Percentiles rank a stretch among this genome's conserved stretches.
These are phyloP conservation scores for Lophius piscatorius DNA, from an alignment of 2,113 vertebrate genomes.

Conservation along the genomic window DNA sequence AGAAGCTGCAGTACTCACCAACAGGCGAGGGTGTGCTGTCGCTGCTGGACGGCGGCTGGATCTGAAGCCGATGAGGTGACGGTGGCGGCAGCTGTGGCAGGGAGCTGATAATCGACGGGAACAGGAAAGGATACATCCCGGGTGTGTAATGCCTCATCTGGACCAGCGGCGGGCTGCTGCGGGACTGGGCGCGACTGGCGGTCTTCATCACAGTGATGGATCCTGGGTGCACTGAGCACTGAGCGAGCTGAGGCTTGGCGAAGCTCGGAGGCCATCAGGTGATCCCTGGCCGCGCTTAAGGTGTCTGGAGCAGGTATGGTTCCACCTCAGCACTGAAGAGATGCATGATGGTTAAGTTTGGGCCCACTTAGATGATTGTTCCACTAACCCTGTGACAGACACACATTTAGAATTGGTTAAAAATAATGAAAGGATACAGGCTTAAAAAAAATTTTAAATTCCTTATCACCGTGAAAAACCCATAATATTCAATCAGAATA, in stretches of 20 bases:
- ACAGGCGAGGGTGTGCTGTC: conserved; percentile 89
- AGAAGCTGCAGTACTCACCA: conserved; percentile 88
- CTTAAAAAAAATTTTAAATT: background rate
- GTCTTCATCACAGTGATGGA: conserved; percentile 82
- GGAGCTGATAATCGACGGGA: conserved; percentile 90
- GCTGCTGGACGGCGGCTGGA: conserved; percentile 83
- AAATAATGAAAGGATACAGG: background rate
- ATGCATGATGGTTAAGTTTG: conserved; percentile 41
- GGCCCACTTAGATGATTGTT: conserved; percentile 3
- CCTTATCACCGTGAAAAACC: background rate
- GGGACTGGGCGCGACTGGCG: conserved; percentile 86
- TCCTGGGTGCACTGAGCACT: conserved; percentile 41
- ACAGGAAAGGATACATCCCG: conserved; percentile 88
- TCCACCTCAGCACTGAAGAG: conserved; percentile 50
- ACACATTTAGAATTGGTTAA: conserved; percentile 1
- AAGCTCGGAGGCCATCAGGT: conserved; percentile 65
- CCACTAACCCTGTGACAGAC: conserved; percentile 48
- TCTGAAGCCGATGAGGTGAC: conserved; percentile 84
- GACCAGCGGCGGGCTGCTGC: conserved; percentile 86
- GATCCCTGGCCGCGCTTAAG: conserved; percentile 49
- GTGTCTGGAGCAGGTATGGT: conserved; percentile 29
- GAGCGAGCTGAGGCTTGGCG: conserved; percentile 33
- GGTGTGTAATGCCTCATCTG: conserved; percentile 92
- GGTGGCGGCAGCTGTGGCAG: conserved; percentile 82
- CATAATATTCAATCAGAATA: background rate